Evolutionary conservation across 2,888 invertebrate genomes (phyloP).

Genomic region (Pinctada fucata): DNA sequence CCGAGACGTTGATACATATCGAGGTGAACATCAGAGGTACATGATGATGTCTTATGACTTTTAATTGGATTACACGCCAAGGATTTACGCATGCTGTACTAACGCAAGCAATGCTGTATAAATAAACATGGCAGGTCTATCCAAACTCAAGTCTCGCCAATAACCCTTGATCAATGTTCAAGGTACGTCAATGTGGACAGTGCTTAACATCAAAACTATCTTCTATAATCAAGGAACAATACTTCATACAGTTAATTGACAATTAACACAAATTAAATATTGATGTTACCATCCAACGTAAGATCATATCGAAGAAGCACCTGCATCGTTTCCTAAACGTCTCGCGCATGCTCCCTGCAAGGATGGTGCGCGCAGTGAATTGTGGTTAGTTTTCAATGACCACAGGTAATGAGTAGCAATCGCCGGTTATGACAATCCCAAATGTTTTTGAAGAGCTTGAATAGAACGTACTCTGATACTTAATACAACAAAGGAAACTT

Average conservation of each 20-base stretch:
- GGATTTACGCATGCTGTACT: background rate
- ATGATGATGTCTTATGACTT: background rate
- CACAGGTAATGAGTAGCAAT: too few species aligned
- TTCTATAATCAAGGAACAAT: background rate
- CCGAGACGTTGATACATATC: too few species aligned
- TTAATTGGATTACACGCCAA: background rate
- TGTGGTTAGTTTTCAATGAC: too few species aligned
- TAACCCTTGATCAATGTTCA: background rate
- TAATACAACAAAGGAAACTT: too few species aligned
- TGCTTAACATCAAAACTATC: background rate
- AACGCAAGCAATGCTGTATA: background rate
- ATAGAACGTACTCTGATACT: too few species aligned
- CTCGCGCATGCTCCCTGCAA: constrained; percentile 11
- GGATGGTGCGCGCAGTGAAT: background rate
- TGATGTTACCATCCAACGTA: constrained; percentile 6
- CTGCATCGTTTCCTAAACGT: constrained; percentile 19
- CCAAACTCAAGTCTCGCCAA: too few species aligned
- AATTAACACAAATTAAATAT: constrained; percentile 21
- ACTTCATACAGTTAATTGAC: background rate
- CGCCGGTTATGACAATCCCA: too few species aligned
- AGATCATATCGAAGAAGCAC: background rate
- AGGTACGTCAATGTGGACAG: background rate
- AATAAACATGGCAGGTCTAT: background rate
- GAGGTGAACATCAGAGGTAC: background rate
- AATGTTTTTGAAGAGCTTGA: too few species aligned